Percentiles rank a stretch among this genome's conserved stretches.
Evolutionary conservation across 35 echinoderm and acorn worm species (phyloP).

Genomic region (Antedon bifida): DNA sequence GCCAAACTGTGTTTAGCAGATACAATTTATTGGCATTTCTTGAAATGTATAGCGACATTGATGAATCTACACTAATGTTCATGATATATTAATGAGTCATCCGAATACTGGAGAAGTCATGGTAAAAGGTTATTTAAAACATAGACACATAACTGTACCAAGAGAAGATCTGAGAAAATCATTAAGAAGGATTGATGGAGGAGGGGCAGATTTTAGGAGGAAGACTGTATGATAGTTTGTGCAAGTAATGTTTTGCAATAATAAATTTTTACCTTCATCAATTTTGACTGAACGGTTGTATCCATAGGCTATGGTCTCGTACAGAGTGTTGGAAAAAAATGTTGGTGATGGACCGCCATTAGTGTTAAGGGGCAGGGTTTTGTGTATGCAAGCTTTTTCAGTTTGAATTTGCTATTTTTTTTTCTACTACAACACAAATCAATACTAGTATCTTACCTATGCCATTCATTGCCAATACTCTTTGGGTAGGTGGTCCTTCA

Average conservation of each 20-base stretch:
- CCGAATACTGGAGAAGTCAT: background rate
- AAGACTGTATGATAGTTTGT: too few species aligned
- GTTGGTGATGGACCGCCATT: slow-evolving; percentile 2
- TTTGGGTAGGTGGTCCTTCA: slow-evolving; percentile 1
- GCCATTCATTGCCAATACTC: background rate
- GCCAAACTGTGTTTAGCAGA: too few species aligned
- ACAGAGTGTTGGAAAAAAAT: background rate
- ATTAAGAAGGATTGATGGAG: slow-evolving; percentile 20
- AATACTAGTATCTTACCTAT: slow-evolving; percentile 6
- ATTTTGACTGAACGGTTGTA: background rate
- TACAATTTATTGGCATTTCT: too few species aligned
- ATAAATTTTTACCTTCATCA: background rate
- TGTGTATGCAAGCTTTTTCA: too few species aligned
- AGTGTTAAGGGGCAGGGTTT: too few species aligned
- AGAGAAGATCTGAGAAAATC: slow-evolving; percentile 17
- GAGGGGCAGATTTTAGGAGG: slow-evolving; percentile 16
- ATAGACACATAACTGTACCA: background rate
- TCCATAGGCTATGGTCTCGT: background rate
- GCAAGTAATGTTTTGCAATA: too few species aligned
- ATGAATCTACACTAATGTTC: too few species aligned
- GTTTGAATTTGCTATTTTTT: too few species aligned
- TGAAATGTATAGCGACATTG: too few species aligned
- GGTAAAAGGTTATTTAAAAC: background rate
- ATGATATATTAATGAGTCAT: too few species aligned
- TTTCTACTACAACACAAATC: too few species aligned